Conservation (phyloP, 1,140 invertebrate species). For the Atta texana region DNA sequence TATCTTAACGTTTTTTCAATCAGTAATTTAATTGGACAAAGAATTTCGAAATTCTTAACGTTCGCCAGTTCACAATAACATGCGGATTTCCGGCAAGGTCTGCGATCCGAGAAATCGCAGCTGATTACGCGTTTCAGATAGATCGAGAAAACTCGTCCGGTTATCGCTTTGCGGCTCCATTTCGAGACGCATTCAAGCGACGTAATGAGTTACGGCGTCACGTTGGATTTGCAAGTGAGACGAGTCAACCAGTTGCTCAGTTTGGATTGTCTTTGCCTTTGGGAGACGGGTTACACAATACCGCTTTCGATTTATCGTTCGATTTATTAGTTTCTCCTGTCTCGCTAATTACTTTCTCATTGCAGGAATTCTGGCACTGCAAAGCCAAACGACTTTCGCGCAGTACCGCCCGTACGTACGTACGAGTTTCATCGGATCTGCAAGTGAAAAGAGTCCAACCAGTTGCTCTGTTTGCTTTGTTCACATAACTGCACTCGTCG, state of each 20-base stretch:
- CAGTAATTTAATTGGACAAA: neutral
- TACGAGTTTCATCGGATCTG: slow-evolving; percentile 25
- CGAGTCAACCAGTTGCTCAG: slow-evolving; percentile 47
- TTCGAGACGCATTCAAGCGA: slow-evolving; percentile 41
- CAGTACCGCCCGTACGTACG: neutral
- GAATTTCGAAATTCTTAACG: neutral
- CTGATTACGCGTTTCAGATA: slow-evolving; percentile 55
- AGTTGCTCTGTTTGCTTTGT: slow-evolving; percentile 1
- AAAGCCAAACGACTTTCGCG: slow-evolving; percentile 21
- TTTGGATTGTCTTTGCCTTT: slow-evolving; percentile 41
- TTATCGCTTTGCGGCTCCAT: slow-evolving; percentile 65
- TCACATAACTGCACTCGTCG: neutral
- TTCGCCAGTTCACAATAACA: slow-evolving; percentile 25
- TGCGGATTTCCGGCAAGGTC: slow-evolving; percentile 17
- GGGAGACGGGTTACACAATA: slow-evolving; percentile 29
- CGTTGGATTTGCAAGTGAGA: slow-evolving; percentile 58
- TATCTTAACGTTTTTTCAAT: neutral
- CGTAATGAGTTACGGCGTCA: slow-evolving; percentile 59
- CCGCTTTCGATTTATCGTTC: slow-evolving; percentile 47
- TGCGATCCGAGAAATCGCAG: slow-evolving; percentile 53
- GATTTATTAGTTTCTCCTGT: slow-evolving; percentile 56
- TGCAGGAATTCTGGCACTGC: neutral
- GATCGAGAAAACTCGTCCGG: slow-evolving; percentile 48
- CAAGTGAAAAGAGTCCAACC: slow-evolving; percentile 41
- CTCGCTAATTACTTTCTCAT: slow-evolving; percentile 48